Percentiles rank a stretch among this genome's conserved stretches.
These are phyloP conservation scores for Margarornis squamiger DNA, from an alignment of 2,797 vertebrate genomes.

Conservation along the genomic window DNA sequence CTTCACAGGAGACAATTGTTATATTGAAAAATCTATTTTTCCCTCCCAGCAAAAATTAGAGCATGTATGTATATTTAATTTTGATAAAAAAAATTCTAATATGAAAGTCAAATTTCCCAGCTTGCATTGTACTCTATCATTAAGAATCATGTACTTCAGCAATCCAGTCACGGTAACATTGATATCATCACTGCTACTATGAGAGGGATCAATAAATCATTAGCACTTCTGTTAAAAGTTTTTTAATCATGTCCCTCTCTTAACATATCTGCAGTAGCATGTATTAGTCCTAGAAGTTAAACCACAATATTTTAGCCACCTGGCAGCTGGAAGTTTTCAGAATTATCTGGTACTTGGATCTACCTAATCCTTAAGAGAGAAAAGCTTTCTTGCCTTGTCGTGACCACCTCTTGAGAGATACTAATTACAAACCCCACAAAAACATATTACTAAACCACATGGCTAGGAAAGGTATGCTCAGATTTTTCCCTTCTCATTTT, in stretches of 20 bases:
- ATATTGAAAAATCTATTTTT: neutral
- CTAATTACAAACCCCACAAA: neutral
- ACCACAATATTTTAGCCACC: neutral
- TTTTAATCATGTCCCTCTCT: neutral
- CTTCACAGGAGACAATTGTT: neutral
- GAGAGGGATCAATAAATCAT: neutral
- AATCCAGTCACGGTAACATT: neutral
- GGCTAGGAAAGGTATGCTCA: neutral
- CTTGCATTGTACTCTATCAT: neutral
- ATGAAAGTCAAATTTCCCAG: neutral
- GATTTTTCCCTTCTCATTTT: neutral
- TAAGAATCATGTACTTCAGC: neutral
- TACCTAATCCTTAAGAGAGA: neutral
- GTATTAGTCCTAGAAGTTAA: neutral
- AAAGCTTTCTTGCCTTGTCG: neutral
- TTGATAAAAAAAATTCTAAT: neutral
- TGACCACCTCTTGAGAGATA: neutral
- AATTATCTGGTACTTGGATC: accelerated
- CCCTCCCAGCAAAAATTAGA: neutral
- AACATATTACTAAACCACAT: neutral
- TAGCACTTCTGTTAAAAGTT: neutral
- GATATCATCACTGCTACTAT: neutral
- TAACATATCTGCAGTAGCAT: neutral
- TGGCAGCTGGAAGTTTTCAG: neutral
- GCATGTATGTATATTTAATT: neutral